These are phyloP conservation scores for Pelecanus crispus DNA, from an alignment of 2,113 vertebrate species.

Conservation along the genomic window DNA sequence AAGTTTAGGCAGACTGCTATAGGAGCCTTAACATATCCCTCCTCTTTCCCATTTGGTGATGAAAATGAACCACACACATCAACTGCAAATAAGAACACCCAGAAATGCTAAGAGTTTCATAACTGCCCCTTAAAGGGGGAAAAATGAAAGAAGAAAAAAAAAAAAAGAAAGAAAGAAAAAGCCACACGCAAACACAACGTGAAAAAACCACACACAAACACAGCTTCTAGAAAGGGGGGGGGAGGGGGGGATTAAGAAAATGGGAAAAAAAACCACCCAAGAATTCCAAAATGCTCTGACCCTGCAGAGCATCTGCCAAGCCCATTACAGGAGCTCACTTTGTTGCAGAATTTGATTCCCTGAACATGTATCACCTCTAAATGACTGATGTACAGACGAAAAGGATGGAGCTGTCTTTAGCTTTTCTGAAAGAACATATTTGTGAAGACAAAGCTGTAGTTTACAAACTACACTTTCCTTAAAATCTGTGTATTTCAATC, in stretches of 20 bases:
- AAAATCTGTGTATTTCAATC: not conserved
- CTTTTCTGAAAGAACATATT: not conserved
- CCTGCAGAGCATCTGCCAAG: not conserved
- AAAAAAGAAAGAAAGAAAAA: not conserved
- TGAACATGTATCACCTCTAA: not conserved
- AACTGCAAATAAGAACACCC: not conserved
- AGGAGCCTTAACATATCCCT: not conserved
- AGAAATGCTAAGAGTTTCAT: not conserved
- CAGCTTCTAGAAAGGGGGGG: not conserved
- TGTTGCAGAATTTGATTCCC: not conserved
- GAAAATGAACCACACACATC: slow-evolving; percentile 15
- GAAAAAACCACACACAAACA: not conserved
- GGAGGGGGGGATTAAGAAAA: not conserved
- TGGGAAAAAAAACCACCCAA: rapidly evolving
- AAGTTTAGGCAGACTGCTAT: not conserved
- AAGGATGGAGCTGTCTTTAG: not conserved
- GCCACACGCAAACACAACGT: not conserved
- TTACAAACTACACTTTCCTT: not conserved
- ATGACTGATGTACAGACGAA: not conserved
- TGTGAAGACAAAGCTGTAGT: not conserved
- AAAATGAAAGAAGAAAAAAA: not conserved
- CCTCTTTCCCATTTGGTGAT: not conserved
- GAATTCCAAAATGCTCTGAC: not conserved
- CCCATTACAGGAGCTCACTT: not conserved
- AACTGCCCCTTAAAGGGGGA: not conserved